Evolutionary conservation across 2,113 vertebrate genomes (phyloP).

Genomic region (Stictonetta naevosa): DNA sequence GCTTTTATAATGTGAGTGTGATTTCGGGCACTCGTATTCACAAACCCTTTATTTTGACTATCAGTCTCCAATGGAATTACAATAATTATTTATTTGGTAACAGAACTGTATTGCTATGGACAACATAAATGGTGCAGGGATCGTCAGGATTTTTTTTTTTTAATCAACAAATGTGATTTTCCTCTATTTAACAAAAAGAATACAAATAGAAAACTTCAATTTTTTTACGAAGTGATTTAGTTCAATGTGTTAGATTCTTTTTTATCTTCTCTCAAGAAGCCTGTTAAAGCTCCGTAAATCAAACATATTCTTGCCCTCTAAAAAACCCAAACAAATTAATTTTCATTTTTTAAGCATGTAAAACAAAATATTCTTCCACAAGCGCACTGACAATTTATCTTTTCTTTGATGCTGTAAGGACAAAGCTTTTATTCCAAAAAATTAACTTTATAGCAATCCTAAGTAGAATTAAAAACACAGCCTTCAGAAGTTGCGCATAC

Average conservation of each 20-base stretch:
- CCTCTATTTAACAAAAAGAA: not conserved
- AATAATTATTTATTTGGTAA: not conserved
- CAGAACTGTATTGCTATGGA: not conserved
- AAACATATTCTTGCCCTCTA: not conserved
- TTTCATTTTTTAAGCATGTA: not conserved
- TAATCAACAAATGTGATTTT: not conserved
- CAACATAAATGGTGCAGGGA: not conserved
- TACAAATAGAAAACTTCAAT: not conserved
- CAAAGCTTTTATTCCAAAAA: not conserved
- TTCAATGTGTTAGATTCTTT: not conserved
- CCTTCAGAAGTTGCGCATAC: not conserved
- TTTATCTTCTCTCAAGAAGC: not conserved
- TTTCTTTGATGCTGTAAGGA: not conserved
- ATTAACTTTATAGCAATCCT: not conserved
- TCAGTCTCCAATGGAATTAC: not conserved
- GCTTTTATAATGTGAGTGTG: not conserved
- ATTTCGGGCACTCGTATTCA: not conserved
- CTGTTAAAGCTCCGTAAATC: not conserved
- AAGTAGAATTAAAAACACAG: not conserved
- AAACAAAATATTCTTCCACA: not conserved
- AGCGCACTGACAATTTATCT: not conserved
- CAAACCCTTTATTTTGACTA: not conserved
- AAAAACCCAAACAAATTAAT: not conserved
- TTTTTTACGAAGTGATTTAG: not conserved
- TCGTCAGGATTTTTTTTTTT: not conserved